These are phyloP conservation scores for Fulica atra DNA, from an alignment of 2,113 vertebrate genomes.

Conservation along the genomic window DNA sequence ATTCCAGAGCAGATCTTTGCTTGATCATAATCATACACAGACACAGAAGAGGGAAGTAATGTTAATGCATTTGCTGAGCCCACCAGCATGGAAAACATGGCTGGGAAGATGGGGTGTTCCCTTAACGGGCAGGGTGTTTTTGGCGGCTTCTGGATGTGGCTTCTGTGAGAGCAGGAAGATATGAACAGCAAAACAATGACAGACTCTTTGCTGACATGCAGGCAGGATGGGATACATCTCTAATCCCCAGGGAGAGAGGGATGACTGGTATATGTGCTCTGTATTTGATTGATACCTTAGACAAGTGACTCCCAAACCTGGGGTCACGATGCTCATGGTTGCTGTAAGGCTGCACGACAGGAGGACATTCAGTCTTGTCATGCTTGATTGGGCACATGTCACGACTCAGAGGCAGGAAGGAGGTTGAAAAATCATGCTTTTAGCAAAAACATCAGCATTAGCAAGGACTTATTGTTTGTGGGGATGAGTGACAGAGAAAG, in stretches of 20 bases:
- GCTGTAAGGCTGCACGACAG: neutral
- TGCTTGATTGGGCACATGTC: neutral
- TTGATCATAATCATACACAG: neutral
- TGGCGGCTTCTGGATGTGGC: neutral
- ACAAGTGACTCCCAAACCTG: neutral
- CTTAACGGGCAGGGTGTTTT: neutral
- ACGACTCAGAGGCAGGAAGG: neutral
- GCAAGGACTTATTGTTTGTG: neutral
- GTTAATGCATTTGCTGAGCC: neutral
- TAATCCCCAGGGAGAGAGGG: neutral
- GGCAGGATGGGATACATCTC: neutral
- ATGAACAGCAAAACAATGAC: neutral
- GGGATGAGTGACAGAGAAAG: neutral
- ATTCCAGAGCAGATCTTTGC: neutral
- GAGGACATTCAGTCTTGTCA: neutral
- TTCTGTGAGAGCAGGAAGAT: neutral
- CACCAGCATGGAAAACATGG: neutral
- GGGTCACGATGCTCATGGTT: fast-evolving
- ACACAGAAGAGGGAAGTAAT: neutral
- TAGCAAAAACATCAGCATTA: neutral
- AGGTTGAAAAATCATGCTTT: neutral
- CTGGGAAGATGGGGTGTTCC: neutral
- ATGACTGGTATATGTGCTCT: neutral
- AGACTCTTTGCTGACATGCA: neutral
- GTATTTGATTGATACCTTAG: neutral